Evolutionary conservation across 2,888 invertebrate species (phyloP), one percentile per base, ranked within the genome.

Genomic region (Dendrolimus pini): DNA sequence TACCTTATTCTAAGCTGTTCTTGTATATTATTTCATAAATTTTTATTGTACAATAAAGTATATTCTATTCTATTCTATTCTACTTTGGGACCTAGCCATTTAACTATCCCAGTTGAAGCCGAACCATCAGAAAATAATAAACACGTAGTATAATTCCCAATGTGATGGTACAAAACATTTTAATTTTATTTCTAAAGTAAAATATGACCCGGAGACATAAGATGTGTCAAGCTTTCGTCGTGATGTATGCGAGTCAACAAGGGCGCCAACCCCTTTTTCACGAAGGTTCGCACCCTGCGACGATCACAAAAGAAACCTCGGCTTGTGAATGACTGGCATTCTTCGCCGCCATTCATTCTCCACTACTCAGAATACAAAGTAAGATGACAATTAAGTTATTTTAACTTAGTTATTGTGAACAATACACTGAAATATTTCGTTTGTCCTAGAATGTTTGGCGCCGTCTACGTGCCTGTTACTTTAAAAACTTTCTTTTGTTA

Each of bases 231-330:
- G 30, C 30, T 30, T 30, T 30, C 30, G 30, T 30, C 30, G 30
- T 30, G 30, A 30, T 30, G 30, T 47, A 12, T 47, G 42, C 57
- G 61, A 63, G 63, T 62, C 63, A 62, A 60, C 60, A 65, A 65
- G 69, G 70, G 70, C 70, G 67, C 67, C 65, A 62, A 67, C 66
- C 66, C 67, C 67, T 65, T 70, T 67, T 67, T 66, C 66, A 63
- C 61, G 56, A 56, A 54, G 60, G 59, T 59, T 55, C 57, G 57
- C 61, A 41, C 61, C 59, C 62, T 61, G 63, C 61, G 58, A 56
- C 56, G 56, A 14, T 59, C 64, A 68, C 68, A 70, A 70, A 65
- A 67, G 61, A 61, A 63, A 64, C 63, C 66, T 62, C 63, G 64
- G 62, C 62, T 61, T 65, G 64, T 70, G 70, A 69, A 70, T 70